A percentile compares a stretch with the other conserved stretches of the same genome.
Conservation (phyloP, 1,140 invertebrate species). For the Sitodiplosis mosellana region DNA sequence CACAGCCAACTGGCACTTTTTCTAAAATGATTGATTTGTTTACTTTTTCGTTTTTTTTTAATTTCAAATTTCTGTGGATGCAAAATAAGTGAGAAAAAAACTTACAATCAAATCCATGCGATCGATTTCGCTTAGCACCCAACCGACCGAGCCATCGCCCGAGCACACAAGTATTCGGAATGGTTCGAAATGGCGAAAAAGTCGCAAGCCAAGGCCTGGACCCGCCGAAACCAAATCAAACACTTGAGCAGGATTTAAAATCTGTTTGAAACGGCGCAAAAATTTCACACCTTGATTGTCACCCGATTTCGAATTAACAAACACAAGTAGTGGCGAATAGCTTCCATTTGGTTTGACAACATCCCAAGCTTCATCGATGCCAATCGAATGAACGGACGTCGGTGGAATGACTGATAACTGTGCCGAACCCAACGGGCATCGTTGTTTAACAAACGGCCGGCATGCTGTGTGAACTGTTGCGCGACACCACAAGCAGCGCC, state of each 20-base stretch:
- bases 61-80: too few species aligned
- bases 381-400: constrained; percentile 76
- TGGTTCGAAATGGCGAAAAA: constrained; percentile 82
- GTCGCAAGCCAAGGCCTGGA: constrained; percentile 65
- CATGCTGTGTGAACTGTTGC: constrained; percentile 81
- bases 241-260: constrained; percentile 92
- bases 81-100: constrained; percentile 9
- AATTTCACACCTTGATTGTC: constrained; percentile 97
- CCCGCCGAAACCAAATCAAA: constrained; percentile 84
- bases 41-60: too few species aligned
- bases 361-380: constrained; percentile 79
- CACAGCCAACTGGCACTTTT: constrained; percentile 80
- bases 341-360: constrained; percentile 53
- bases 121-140: constrained; percentile 87
- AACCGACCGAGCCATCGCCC: constrained; percentile 83
- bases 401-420: constrained; percentile 85
- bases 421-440: constrained; percentile 69
- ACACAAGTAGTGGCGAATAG: constrained; percentile 69
- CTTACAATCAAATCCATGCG: constrained; percentile 80
- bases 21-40: constrained; percentile 28
- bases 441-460: constrained; percentile 46
- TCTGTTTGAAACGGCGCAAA: constrained; percentile 83
- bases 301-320: constrained; percentile 94
- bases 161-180: constrained; percentile 84
- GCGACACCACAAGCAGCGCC: constrained; percentile 89